Base-by-base conservation (phyloP, 1,140 invertebrate genomes). In the Drosophila obscura region DNA sequence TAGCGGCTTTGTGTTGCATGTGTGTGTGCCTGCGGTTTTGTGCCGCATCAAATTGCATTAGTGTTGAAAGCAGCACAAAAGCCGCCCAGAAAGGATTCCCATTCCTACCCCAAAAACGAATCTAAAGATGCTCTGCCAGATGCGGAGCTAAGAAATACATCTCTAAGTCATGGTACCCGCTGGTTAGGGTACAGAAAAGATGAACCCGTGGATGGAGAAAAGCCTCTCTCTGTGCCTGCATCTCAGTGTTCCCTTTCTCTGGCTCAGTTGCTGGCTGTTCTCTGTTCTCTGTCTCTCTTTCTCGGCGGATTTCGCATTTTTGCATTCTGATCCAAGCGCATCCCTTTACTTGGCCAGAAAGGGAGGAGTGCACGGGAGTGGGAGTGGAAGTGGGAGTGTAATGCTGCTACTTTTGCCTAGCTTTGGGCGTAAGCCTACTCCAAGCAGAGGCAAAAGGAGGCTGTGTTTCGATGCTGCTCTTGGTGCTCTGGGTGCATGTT, bases 41-140 rank as follows among this genome's bases (percentile, higher is more conserved):
- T 66, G 74, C 35, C 43, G 83, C 83, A 82, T 87, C 82, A 87
- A 87, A 87, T 87, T 87, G 82, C 82, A 87, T 87, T 87, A 82
- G 78, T 79, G 83, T 53, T 78, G 64, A 87, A 78, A 66, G 74
- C 82, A 58, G 58, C 74, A 68, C 53, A 63, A 77, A 65, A 74
- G 64, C 67, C 48, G 46, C 57, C 44, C 58, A 57, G 49, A 39
- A 11, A 39, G 35, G 31, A 11, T 13, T 11, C 11, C 35, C 11
- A 35, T 11, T 35, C 3, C 9, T 7, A 11, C 3, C 1, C 9
- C 31, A 35, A 35, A 11, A 3, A 35, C 35, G 35, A 5, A 39
- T 4, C 35, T 1, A 11, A 13, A 11, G 4, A 39, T 39, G 35
- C 35, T 35, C 31, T 35, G 4, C 0, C 31, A 2, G 9, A 11